Conservation (phyloP, 2,888 invertebrate genomes). For the Microchrysa polita region DNA sequence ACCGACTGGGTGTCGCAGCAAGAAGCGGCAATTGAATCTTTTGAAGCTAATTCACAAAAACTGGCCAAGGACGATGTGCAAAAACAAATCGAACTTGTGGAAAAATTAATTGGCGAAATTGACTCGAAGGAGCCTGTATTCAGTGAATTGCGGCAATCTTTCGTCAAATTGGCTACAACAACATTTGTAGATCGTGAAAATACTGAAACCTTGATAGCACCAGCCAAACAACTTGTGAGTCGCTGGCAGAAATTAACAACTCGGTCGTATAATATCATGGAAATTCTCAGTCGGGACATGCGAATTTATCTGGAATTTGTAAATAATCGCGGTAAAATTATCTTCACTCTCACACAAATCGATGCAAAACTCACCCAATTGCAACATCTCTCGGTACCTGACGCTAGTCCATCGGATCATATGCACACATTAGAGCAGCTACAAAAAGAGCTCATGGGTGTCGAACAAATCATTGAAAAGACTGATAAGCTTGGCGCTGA, state of each 20-base stretch:
- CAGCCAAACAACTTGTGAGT: slow-evolving; percentile 69
- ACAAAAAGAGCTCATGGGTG: slow-evolving; percentile 68
- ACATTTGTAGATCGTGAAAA: slow-evolving; percentile 76
- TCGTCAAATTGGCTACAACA: slow-evolving; percentile 74
- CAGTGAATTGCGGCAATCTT: slow-evolving; percentile 74
- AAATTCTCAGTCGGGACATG: slow-evolving; percentile 68
- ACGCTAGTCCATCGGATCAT: slow-evolving; percentile 56
- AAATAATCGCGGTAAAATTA: slow-evolving; percentile 75
- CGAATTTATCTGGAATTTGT: slow-evolving; percentile 75
- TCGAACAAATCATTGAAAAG: slow-evolving; percentile 66
- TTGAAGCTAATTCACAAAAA: slow-evolving; percentile 71
- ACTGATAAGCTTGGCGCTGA: slow-evolving; percentile 71
- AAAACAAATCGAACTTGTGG: slow-evolving; percentile 68
- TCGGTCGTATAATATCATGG: slow-evolving; percentile 69
- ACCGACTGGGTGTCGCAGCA: slow-evolving; percentile 72
- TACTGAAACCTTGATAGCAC: slow-evolving; percentile 71
- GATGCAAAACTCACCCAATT: slow-evolving; percentile 78
- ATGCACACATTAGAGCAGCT: slow-evolving; percentile 62
- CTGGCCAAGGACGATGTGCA: slow-evolving; percentile 69
- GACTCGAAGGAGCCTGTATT: slow-evolving; percentile 69
- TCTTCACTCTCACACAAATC: slow-evolving; percentile 75
- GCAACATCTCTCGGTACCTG: slow-evolving; percentile 68
- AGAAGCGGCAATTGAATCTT: slow-evolving; percentile 69
- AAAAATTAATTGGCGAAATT: slow-evolving; percentile 67
- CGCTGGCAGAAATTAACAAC: slow-evolving; percentile 74